A percentile compares a stretch with the other conserved stretches of the same genome.
Evolutionary conservation across 2,888 invertebrate genomes (phyloP).

Genomic region (Chymomyza procnemis): DNA sequence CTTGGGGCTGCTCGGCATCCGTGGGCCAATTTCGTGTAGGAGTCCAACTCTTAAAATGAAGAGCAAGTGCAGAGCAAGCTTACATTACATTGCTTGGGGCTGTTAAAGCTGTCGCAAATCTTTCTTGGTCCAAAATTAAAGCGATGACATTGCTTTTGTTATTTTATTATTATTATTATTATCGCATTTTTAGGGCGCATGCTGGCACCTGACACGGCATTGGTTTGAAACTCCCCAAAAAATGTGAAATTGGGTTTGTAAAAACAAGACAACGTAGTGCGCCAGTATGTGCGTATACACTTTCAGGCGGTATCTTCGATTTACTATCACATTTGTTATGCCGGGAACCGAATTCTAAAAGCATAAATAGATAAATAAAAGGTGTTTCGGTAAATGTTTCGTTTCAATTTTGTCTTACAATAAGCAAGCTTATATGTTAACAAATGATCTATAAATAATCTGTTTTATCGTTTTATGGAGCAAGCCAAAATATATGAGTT

Average conservation of each 20-base stretch:
- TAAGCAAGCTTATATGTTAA: no score
- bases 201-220: background rate
- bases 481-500: no score
- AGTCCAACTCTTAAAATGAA: background rate
- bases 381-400: no score
- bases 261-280: background rate
- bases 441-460: no score
- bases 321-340: background rate
- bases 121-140: background rate
- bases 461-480: no score
- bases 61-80: background rate
- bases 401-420: no score
- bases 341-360: no score
- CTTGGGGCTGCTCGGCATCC: background rate
- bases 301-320: background rate
- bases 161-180: background rate
- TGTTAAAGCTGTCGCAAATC: background rate
- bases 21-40: background rate
- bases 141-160: constrained; percentile 1
- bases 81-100: background rate
- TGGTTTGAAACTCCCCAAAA: background rate
- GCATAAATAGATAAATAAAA: no score
- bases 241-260: background rate
- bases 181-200: background rate
- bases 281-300: background rate